A percentile compares a stretch with the other conserved stretches of the same genome.
These are phyloP conservation scores for Leptinotarsa peninsularis DNA, from an alignment of 2,888 invertebrate species.

Conservation along the genomic window DNA sequence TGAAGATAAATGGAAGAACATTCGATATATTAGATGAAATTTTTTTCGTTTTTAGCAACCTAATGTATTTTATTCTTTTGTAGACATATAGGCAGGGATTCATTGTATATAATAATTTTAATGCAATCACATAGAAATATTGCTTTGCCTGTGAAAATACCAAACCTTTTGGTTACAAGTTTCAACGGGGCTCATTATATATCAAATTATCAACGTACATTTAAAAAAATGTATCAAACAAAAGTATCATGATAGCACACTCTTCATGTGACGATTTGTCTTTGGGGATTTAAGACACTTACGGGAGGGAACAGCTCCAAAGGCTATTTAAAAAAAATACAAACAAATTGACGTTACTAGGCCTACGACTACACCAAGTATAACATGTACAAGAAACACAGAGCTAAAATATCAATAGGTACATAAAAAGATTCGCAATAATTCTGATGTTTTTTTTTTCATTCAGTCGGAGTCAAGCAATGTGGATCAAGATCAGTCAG, in stretches of 20 bases:
- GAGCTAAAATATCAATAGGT: conserved; percentile 45
- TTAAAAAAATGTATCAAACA: background rate
- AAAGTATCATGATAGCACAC: background rate
- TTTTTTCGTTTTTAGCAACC: background rate
- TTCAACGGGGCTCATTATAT: background rate
- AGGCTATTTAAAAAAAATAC: conserved; percentile 20
- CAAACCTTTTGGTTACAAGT: background rate
- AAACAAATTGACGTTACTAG: conserved; percentile 52
- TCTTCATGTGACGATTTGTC: background rate
- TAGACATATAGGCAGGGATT: background rate
- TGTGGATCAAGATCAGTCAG: conserved; percentile 43
- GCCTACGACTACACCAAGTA: conserved; percentile 45
- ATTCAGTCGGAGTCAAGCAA: conserved; percentile 39
- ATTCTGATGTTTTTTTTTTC: conserved; percentile 26
- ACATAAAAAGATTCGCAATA: conserved; percentile 37
- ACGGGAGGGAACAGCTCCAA: conserved; percentile 29
- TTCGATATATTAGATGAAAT: background rate
- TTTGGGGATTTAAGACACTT: conserved; percentile 43
- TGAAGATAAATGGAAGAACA: conserved; percentile 3
- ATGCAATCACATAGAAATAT: conserved; percentile 5
- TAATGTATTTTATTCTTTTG: background rate
- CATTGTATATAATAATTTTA: background rate
- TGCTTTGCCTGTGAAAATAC: conserved; percentile 3
- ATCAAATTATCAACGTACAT: background rate
- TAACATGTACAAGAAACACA: conserved; percentile 39